Percentiles rank a stretch among this genome's conserved stretches.
Conservation (phyloP, 2,113 vertebrate genomes). For the Lycaon pictus region DNA sequence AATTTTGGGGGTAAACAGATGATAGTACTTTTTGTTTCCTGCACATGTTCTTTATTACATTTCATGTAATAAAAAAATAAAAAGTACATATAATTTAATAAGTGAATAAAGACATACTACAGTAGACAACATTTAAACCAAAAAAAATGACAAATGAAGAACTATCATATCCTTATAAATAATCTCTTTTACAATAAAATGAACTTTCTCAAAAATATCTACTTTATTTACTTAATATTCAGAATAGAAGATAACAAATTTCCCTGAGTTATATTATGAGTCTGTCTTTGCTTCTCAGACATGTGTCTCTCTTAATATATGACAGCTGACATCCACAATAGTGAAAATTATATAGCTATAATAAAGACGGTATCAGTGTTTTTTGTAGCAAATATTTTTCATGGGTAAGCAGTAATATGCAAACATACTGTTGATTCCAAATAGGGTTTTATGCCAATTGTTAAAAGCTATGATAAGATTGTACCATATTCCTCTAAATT, state of each 20-base stretch:
- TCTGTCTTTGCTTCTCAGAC: neutral
- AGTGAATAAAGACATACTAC: neutral
- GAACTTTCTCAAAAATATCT: neutral
- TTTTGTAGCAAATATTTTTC: neutral
- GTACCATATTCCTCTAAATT: neutral
- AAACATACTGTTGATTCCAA: neutral
- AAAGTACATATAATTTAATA: neutral
- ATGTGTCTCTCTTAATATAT: neutral
- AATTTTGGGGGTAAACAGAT: neutral
- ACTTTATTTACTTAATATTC: neutral
- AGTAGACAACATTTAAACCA: neutral
- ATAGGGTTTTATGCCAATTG: neutral
- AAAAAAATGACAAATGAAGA: neutral
- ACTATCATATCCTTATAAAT: neutral
- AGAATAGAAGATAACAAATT: neutral
- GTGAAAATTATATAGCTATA: neutral
- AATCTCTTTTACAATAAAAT: conserved; percentile 6
- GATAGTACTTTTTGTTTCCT: neutral
- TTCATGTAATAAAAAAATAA: neutral
- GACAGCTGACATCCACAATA: neutral
- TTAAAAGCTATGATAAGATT: neutral
- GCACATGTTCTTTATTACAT: neutral
- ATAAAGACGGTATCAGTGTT: neutral
- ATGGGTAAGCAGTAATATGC: neutral
- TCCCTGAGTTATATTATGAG: neutral